phyloP scores from a whole-genome alignment of 2,113 vertebrate species.

The Sapajus apella region DNA sequence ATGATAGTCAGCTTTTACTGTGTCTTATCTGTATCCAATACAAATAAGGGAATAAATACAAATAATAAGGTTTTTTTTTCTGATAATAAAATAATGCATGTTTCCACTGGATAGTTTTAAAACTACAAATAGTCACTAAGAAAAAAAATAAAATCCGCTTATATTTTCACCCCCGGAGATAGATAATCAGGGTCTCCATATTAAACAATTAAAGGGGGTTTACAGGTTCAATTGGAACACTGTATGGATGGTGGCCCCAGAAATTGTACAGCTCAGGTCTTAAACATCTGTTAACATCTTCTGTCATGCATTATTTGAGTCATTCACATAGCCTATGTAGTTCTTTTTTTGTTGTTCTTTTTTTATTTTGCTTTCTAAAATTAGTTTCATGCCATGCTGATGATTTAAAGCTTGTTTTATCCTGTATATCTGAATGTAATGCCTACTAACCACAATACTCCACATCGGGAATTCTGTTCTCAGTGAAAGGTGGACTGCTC shows the following conservation, averaged over 20 bases:
- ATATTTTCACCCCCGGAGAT: background rate
- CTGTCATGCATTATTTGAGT: accelerated
- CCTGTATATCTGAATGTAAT: background rate
- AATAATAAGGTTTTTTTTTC: background rate
- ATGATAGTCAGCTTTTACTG: accelerated
- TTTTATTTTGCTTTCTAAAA: background rate
- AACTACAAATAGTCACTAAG: background rate
- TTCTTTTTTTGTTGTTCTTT: background rate
- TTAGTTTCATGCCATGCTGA: too few relatives aligned
- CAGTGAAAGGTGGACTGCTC: background rate
- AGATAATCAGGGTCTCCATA: background rate
- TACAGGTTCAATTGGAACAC: accelerated
- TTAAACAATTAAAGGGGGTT: too few relatives aligned
- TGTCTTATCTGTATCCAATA: background rate
- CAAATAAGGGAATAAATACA: background rate
- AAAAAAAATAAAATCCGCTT: background rate
- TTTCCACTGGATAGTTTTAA: background rate
- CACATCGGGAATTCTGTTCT: background rate
- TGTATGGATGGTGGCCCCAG: background rate
- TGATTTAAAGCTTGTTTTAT: background rate
- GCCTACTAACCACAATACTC: accelerated
- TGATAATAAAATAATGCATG: background rate
- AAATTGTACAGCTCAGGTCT: accelerated
- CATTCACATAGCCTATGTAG: background rate
- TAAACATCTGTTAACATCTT: too few relatives aligned